These are phyloP conservation scores for Triplophysa yarkandensis DNA, from an alignment of 2,797 vertebrate genomes.

Conservation along the genomic window DNA sequence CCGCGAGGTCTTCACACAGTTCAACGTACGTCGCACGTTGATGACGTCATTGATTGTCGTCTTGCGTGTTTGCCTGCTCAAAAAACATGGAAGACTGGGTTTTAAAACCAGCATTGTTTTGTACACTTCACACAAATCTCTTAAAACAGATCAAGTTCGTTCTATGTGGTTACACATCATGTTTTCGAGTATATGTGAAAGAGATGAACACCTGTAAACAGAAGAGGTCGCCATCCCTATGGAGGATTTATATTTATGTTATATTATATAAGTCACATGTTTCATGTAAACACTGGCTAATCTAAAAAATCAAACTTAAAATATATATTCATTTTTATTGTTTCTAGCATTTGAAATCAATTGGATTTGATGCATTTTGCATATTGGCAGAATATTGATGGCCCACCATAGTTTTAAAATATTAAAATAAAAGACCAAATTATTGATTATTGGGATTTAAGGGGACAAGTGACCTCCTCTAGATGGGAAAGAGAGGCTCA, in stretches of 20 bases:
- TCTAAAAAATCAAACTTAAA: too few species aligned
- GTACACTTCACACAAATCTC: neutral
- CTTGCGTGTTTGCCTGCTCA: conserved; percentile 37
- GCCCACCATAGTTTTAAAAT: too few species aligned
- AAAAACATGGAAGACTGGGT: conserved; percentile 19
- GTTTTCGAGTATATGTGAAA: neutral
- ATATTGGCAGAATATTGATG: too few species aligned
- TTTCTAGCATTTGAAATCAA: too few species aligned
- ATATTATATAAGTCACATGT: too few species aligned
- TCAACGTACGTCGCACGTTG: conserved; percentile 52
- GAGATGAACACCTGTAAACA: neutral
- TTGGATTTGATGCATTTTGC: too few species aligned
- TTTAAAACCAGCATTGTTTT: neutral
- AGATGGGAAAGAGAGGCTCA: too few species aligned
- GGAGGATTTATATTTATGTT: neutral
- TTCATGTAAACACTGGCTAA: conserved; percentile 6
- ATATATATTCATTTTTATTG: too few species aligned
- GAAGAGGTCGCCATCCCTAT: conserved; percentile 16
- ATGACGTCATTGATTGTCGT: conserved; percentile 19
- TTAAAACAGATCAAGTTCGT: neutral
- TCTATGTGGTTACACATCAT: neutral
- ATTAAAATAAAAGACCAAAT: too few species aligned
- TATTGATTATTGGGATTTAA: too few species aligned
- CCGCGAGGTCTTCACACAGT: conserved; percentile 53
- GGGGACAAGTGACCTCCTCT: too few species aligned